Percentiles rank a stretch among this genome's conserved stretches.
Evolutionary conservation across 2,888 invertebrate species (phyloP).

Genomic region (Syritta pipiens): DNA sequence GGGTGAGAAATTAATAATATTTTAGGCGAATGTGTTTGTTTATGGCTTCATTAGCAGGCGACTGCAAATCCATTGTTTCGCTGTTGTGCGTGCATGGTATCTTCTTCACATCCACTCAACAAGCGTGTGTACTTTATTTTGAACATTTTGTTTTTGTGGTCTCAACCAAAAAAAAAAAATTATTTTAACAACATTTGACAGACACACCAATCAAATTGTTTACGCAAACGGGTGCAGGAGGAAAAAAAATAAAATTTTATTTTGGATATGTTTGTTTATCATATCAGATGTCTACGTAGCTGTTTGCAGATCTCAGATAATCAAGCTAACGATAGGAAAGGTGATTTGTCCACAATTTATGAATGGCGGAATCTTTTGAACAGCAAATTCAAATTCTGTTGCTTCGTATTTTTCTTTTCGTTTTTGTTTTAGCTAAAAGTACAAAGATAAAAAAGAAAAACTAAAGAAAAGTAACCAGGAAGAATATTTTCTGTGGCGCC

Average conservation of each 20-base stretch:
- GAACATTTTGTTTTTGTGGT: not conserved
- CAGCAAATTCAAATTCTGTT: not conserved
- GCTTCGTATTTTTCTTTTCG: not conserved
- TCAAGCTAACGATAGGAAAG: not conserved
- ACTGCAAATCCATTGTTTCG: not conserved
- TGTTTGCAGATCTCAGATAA: slow-evolving; percentile 13
- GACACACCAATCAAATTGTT: slow-evolving; percentile 19
- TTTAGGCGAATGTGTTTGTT: slow-evolving; percentile 18
- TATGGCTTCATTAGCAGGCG: slow-evolving; percentile 38
- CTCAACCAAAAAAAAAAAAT: not conserved
- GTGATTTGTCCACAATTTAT: slow-evolving; percentile 11
- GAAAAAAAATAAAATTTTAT: slow-evolving; percentile 2
- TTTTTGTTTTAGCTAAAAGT: not conserved
- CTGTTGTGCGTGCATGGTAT: slow-evolving; percentile 1
- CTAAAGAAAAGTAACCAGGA: too few species aligned
- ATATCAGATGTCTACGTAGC: not conserved
- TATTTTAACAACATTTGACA: slow-evolving; percentile 21
- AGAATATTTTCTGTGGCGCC: slow-evolving; percentile 5
- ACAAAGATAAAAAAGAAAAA: too few species aligned
- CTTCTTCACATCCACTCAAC: slow-evolving; percentile 13
- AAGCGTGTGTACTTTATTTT: not conserved
- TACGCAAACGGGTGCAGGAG: slow-evolving; percentile 6
- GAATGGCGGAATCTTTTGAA: slow-evolving; percentile 26
- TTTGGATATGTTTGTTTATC: slow-evolving; percentile 5
- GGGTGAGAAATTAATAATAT: slow-evolving; percentile 30